Conservation (phyloP, 2,888 invertebrate genomes). For the Cetonia aurata region DNA sequence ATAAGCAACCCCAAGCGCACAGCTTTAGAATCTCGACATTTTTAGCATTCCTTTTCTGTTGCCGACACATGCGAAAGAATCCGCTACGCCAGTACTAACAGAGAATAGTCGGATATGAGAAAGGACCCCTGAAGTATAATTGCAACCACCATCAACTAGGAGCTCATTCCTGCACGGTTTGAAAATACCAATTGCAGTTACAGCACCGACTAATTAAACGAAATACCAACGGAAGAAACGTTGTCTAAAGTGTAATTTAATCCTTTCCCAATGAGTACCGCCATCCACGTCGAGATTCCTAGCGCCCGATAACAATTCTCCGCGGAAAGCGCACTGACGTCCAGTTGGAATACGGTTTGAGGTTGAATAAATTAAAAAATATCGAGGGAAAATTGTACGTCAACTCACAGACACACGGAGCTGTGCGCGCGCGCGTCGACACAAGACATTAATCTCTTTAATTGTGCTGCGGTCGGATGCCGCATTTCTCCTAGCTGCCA, state of each 20-base stretch:
- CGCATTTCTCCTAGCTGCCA: slow-evolving; percentile 5
- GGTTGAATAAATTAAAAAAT: slow-evolving; percentile 18
- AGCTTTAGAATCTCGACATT: too few species aligned
- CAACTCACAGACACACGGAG: too few species aligned
- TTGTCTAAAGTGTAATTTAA: slow-evolving; percentile 15
- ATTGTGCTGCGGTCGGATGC: slow-evolving; percentile 21
- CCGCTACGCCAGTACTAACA: too few species aligned
- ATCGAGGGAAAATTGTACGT: slow-evolving; percentile 16
- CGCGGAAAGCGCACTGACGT: background rate
- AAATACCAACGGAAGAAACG: background rate
- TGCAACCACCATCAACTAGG: too few species aligned
- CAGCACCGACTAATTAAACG: slow-evolving; percentile 8
- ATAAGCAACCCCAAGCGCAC: too few species aligned
- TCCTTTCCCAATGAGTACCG: background rate
- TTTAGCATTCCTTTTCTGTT: too few species aligned
- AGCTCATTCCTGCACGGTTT: too few species aligned
- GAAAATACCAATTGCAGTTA: too few species aligned
- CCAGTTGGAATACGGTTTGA: background rate
- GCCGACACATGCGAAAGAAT: too few species aligned
- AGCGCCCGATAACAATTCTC: slow-evolving; percentile 14
- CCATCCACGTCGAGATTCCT: slow-evolving; percentile 1
- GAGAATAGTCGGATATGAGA: too few species aligned
- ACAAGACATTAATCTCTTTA: slow-evolving; percentile 37
- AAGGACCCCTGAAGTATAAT: too few species aligned
- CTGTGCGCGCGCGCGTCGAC: background rate